Conservation (phyloP, 2,113 vertebrate genomes). For the Arothron firmamentum region DNA sequence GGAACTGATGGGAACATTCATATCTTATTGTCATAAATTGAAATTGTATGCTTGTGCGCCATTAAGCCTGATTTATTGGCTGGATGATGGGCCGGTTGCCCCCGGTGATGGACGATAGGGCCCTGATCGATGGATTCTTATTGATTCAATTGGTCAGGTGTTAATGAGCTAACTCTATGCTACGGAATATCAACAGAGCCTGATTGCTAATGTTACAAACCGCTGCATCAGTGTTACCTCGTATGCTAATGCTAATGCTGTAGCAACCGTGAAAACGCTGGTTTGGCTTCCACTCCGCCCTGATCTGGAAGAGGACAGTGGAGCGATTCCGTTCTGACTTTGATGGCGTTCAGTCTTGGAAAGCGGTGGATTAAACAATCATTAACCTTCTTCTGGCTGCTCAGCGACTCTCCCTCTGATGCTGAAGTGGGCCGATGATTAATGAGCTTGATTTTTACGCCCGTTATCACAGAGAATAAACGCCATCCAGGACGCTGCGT, state of each 20-base stretch:
- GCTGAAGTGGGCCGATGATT: constrained; percentile 6
- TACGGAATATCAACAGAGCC: too few relatives aligned
- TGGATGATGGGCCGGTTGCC: neutral
- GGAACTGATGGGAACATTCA: neutral
- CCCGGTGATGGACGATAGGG: constrained; percentile 1
- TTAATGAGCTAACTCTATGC: neutral
- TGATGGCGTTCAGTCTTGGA: neutral
- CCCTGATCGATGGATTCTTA: neutral
- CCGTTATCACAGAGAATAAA: neutral
- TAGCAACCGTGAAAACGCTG: too few relatives aligned
- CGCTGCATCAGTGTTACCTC: too few relatives aligned
- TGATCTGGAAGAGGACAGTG: too few relatives aligned
- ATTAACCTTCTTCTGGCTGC: constrained; percentile 5
- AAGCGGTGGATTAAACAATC: neutral
- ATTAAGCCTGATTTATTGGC: neutral
- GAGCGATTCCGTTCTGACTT: neutral
- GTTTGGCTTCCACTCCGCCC: too few relatives aligned
- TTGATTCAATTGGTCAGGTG: constrained; percentile 1
- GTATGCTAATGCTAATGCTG: too few relatives aligned
- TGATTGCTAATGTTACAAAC: too few relatives aligned
- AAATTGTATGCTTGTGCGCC: neutral
- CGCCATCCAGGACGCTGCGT: neutral
- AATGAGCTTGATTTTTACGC: constrained; percentile 5
- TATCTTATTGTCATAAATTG: neutral
- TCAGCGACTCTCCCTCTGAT: neutral